Conservation (phyloP, 2,888 invertebrate genomes). For the Heliconius erato region DNA sequence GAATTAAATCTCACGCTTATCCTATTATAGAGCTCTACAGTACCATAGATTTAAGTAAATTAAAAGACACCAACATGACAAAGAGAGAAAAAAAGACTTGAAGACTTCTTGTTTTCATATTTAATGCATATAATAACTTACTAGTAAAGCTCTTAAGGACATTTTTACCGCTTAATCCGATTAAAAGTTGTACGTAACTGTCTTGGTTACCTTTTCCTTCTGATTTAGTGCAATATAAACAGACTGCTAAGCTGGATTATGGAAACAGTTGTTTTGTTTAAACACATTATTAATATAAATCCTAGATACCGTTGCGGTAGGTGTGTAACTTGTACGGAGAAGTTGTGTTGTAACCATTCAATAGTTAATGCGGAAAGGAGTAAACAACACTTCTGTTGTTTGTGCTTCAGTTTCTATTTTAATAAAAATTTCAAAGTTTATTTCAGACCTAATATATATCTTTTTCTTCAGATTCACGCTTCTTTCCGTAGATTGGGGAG, state of each 20-base stretch:
- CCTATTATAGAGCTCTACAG: no score
- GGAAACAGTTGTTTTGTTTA: neutral
- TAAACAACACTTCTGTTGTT: neutral
- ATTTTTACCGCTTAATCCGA: slow-evolving; percentile 14
- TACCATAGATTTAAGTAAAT: neutral
- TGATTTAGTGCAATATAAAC: slow-evolving; percentile 25
- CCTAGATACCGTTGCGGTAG: neutral
- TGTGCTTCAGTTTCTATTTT: neutral
- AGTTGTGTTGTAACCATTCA: neutral
- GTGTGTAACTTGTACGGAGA: neutral
- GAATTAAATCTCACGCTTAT: neutral
- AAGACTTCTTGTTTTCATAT: neutral
- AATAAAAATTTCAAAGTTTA: neutral
- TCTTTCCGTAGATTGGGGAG: no score
- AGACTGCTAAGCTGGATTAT: slow-evolving; percentile 6
- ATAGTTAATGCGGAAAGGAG: neutral
- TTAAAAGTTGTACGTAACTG: neutral
- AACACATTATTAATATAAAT: neutral
- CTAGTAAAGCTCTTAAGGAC: slow-evolving; percentile 1
- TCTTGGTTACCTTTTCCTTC: neutral
- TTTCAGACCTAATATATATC: no score
- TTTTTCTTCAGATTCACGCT: no score
- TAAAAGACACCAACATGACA: neutral
- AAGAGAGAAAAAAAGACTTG: neutral
- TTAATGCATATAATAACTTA: neutral